Conservation (phyloP, 1,140 invertebrate species). For the Drosophila subpulchrella region DNA sequence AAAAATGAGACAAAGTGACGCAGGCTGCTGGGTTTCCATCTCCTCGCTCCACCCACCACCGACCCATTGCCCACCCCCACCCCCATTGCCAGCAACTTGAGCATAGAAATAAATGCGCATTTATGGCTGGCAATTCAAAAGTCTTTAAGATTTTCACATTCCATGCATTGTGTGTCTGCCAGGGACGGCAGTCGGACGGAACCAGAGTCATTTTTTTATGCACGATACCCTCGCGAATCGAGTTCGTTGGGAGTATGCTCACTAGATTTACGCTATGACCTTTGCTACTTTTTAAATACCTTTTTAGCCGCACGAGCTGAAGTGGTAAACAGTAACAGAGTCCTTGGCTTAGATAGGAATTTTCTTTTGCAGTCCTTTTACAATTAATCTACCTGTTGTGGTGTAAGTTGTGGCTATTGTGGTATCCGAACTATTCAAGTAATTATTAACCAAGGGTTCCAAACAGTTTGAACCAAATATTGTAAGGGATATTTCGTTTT, state of each 20-base stretch:
- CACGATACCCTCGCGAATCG: conserved; percentile 24
- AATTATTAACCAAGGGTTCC: too few relatives aligned
- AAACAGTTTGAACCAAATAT: too few relatives aligned
- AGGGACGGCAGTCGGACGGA: conserved; percentile 60
- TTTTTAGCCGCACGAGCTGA: not conserved
- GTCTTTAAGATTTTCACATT: conserved; percentile 83
- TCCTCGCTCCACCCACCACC: conserved; percentile 13
- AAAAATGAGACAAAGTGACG: conserved; percentile 83
- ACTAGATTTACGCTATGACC: not conserved
- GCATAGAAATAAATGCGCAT: conserved; percentile 83
- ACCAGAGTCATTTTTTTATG: conserved; percentile 58
- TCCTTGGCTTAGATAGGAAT: too few relatives aligned
- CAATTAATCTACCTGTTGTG: too few relatives aligned
- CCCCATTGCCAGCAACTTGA: conserved; percentile 60
- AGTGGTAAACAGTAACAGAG: not conserved
- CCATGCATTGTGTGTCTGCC: conserved; percentile 78
- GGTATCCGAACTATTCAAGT: too few relatives aligned
- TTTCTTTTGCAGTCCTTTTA: too few relatives aligned
- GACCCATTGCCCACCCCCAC: conserved; percentile 15
- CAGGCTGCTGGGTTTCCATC: conserved; percentile 45
- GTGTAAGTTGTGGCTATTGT: too few relatives aligned
- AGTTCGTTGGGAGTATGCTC: not conserved
- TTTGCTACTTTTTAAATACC: not conserved
- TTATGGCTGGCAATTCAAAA: conserved; percentile 82
- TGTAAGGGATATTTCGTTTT: too few relatives aligned